Evolutionary conservation across 2,797 vertebrate genomes (phyloP).

Genomic region (Malurus splendens): DNA sequence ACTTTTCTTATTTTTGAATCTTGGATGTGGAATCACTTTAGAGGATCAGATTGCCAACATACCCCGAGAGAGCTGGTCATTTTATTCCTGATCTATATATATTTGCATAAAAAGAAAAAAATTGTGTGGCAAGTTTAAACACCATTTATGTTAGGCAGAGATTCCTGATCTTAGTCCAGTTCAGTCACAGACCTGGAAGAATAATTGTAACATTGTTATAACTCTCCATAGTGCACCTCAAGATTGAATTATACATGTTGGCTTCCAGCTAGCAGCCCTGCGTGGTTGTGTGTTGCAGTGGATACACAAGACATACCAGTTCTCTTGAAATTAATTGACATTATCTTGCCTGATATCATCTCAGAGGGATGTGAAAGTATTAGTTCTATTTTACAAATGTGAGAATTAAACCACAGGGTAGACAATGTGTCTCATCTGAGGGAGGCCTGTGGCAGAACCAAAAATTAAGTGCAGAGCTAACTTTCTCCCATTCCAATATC

Average conservation of each 20-base stretch:
- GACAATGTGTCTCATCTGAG: not conserved
- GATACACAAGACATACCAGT: not conserved
- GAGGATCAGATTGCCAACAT: not conserved
- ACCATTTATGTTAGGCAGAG: not conserved
- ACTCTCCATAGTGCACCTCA: not conserved
- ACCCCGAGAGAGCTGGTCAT: accelerated
- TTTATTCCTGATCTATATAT: not conserved
- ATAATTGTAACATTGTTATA: not conserved
- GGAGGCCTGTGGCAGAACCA: not conserved
- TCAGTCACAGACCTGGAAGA: not conserved
- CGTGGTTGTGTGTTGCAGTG: not conserved
- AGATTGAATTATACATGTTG: not conserved
- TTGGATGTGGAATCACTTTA: not conserved
- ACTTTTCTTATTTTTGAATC: not conserved
- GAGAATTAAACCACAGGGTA: not conserved
- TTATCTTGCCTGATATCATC: not conserved
- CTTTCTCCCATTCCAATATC: not conserved
- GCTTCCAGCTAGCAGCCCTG: not conserved
- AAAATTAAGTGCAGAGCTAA: not conserved
- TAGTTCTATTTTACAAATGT: not conserved
- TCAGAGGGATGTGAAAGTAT: not conserved
- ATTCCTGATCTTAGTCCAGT: not conserved
- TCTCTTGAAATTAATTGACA: not conserved
- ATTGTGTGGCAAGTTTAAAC: not conserved
- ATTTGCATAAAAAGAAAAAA: not conserved